phyloP scores from a whole-genome alignment of 37 sponge, comb jelly and placozoan species.

The Agelas oroides region DNA sequence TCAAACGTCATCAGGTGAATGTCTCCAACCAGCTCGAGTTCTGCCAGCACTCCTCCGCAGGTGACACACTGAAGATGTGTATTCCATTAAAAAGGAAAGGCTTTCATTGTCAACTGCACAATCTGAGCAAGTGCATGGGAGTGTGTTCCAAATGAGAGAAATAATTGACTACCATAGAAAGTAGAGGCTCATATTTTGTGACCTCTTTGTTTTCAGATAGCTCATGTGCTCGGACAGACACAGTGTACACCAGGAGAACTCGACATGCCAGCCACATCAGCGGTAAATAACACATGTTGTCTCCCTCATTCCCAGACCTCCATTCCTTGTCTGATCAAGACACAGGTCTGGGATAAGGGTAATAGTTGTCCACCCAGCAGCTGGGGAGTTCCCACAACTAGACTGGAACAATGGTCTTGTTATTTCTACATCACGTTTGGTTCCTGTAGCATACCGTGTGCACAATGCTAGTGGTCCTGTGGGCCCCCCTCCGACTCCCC shows the following conservation, averaged over 20 bases:
- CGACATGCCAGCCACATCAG: slow-evolving; percentile 34
- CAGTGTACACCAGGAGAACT: slow-evolving; percentile 37
- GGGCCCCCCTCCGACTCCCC: slow-evolving; percentile 16
- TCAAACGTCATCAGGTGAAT: slow-evolving; percentile 70
- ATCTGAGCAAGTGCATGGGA: background rate
- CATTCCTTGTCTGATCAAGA: too few species aligned
- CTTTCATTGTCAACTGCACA: background rate
- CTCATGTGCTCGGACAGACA: slow-evolving; percentile 77
- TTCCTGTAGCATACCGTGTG: slow-evolving; percentile 10
- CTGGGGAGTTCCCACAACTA: too few species aligned
- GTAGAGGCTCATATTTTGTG: too few species aligned
- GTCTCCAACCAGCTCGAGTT: slow-evolving; percentile 67
- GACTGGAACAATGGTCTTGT: too few species aligned
- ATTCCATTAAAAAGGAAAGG: background rate
- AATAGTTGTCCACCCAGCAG: too few species aligned
- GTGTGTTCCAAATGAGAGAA: too few species aligned
- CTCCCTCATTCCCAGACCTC: too few species aligned
- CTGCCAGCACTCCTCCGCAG: background rate
- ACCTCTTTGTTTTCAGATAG: background rate
- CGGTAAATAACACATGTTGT: background rate
- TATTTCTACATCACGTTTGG: too few species aligned
- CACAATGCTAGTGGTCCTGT: slow-evolving; percentile 36
- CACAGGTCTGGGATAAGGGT: too few species aligned
- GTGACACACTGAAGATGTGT: background rate
- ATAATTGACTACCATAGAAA: too few species aligned